Percentiles rank a stretch among this genome's conserved stretches.
These are phyloP conservation scores for Antheraea mylitta DNA, from an alignment of 1,140 invertebrate species.

Conservation along the genomic window DNA sequence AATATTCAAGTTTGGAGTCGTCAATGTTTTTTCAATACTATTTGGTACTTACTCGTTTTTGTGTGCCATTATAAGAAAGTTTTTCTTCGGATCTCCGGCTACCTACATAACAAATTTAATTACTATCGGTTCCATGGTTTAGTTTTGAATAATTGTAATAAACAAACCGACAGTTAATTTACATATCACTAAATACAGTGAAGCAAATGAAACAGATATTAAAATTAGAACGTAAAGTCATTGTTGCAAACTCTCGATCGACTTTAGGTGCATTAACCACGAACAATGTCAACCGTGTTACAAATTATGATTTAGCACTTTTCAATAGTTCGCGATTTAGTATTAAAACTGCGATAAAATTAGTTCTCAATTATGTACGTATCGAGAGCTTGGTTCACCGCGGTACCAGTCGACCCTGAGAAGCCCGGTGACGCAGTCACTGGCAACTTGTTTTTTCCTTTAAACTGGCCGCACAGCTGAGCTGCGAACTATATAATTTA, in stretches of 20 bases:
- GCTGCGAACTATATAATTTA: constrained; percentile 18
- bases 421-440: constrained; percentile 37
- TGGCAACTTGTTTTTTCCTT: constrained; percentile 45
- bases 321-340: constrained; percentile 18
- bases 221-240: neutral
- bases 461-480: constrained; percentile 31
- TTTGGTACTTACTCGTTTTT: too few relatives aligned
- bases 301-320: constrained; percentile 16
- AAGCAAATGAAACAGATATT: neutral
- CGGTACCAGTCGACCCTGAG: constrained; percentile 68
- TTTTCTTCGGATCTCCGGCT: too few relatives aligned
- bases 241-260: neutral
- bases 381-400: constrained; percentile 30
- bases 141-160: too few relatives aligned
- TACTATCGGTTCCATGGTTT: too few relatives aligned
- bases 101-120: too few relatives aligned
- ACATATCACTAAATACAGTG: too few relatives aligned
- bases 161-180: too few relatives aligned
- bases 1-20: too few relatives aligned
- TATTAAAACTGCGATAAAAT: constrained; percentile 50
- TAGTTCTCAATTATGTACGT: constrained; percentile 37
- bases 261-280: constrained; percentile 24
- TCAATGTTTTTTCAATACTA: too few relatives aligned
- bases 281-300: constrained; percentile 3
- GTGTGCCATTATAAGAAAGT: too few relatives aligned